These are phyloP conservation scores for Limanda limanda DNA, from an alignment of 2,113 vertebrate genomes.

Conservation along the genomic window DNA sequence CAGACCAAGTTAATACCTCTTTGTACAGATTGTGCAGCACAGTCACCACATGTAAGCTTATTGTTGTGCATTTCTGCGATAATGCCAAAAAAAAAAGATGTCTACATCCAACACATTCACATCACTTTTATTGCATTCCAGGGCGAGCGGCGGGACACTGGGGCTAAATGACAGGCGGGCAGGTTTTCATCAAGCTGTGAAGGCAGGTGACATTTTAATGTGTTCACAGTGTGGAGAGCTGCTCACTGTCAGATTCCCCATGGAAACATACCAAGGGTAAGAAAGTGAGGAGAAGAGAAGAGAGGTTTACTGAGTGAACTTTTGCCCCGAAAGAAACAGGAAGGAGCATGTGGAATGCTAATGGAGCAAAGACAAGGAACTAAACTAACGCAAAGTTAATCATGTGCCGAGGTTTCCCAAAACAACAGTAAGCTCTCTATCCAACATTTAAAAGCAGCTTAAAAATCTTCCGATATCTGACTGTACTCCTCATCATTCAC, in stretches of 20 bases:
- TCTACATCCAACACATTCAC: slow-evolving; percentile 77
- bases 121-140: slow-evolving; percentile 86
- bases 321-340: slow-evolving; percentile 5
- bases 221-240: slow-evolving; percentile 22
- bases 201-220: slow-evolving; percentile 12
- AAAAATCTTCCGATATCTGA: not conserved
- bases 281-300: not conserved
- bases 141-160: slow-evolving; percentile 61
- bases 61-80: slow-evolving; percentile 89
- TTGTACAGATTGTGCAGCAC: slow-evolving; percentile 89
- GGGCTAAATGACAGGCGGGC: slow-evolving; percentile 67
- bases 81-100: slow-evolving; percentile 61
- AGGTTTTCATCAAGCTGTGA: not conserved
- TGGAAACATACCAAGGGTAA: slow-evolving; percentile 5
- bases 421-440: not conserved
- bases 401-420: not conserved
- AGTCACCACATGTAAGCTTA: slow-evolving; percentile 86
- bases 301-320: not conserved
- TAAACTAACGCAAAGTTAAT: not conserved
- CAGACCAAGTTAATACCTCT: slow-evolving; percentile 87
- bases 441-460: not conserved
- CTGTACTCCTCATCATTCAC: not conserved
- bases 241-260: slow-evolving; percentile 7
- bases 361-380: not conserved
- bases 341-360: not conserved